Conservation (phyloP, 2,113 vertebrate species). For the Haplochromis vanheusdeni region DNA sequence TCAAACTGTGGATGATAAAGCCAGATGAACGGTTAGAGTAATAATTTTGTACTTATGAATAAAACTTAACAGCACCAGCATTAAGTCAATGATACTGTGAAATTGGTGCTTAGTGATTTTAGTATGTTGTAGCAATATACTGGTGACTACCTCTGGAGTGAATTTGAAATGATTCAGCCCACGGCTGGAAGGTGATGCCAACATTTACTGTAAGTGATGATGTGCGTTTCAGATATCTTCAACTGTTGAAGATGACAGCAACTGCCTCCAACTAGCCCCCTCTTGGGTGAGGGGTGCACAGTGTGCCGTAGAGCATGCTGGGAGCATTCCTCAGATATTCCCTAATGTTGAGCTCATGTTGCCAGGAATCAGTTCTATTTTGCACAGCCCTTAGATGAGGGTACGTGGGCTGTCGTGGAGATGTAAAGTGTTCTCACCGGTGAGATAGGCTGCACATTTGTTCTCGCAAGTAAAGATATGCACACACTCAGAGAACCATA, state of each 20-base stretch:
- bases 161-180: not conserved
- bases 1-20: not conserved
- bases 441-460: slow-evolving; percentile 9
- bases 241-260: not conserved
- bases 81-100: not conserved
- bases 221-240: not conserved
- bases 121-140: not conserved
- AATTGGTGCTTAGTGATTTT: not conserved
- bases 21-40: not conserved
- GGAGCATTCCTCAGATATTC: slow-evolving; percentile 33
- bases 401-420: not conserved
- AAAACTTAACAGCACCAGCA: not conserved
- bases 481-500: not conserved
- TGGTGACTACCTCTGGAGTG: not conserved
- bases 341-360: slow-evolving; percentile 23
- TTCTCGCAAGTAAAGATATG: not conserved
- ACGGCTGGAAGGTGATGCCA: not conserved
- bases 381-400: not conserved
- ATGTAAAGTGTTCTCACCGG: not conserved
- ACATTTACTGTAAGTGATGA: not conserved
- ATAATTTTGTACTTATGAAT: not conserved
- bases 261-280: not conserved
- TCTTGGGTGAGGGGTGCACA: not conserved
- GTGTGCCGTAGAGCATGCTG: not conserved
- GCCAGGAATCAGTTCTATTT: slow-evolving; percentile 22